Conservation (phyloP, 2,888 invertebrate genomes). For the Hermaeophaga mercurialis region DNA sequence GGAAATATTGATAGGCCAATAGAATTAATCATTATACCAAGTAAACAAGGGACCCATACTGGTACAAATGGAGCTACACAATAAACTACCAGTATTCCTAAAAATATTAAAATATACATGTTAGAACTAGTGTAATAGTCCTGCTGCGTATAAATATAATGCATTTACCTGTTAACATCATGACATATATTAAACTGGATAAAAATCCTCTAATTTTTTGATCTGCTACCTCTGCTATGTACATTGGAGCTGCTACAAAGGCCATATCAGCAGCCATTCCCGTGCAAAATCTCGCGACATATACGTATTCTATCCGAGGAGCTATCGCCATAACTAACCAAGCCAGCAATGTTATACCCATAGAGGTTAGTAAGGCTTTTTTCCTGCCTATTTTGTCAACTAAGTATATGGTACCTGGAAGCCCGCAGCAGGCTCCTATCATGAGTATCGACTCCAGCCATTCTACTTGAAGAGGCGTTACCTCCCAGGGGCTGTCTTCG, state of each 20-base stretch:
- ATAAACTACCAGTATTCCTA: conserved; percentile 50
- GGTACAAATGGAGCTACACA: conserved; percentile 51
- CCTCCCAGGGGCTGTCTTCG: conserved; percentile 45
- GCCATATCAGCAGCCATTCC: conserved; percentile 55
- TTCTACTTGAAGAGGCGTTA: conserved; percentile 45
- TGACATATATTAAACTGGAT: conserved; percentile 54
- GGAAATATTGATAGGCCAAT: conserved; percentile 50
- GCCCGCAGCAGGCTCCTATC: conserved; percentile 47
- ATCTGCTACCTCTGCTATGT: conserved; percentile 56
- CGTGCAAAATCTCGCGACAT: conserved; percentile 52
- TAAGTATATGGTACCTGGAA: conserved; percentile 51
- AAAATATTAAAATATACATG: too few relatives aligned
- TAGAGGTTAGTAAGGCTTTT: conserved; percentile 51
- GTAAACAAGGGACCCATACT: conserved; percentile 45
- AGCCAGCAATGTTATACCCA: conserved; percentile 47
- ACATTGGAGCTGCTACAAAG: conserved; percentile 57
- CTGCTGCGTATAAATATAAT: too few relatives aligned
- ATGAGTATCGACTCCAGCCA: conserved; percentile 50
- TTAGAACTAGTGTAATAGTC: too few relatives aligned
- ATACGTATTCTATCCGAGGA: conserved; percentile 48
- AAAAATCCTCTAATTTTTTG: conserved; percentile 55
- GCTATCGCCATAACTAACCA: conserved; percentile 53
- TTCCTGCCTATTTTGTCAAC: conserved; percentile 52
- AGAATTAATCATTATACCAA: conserved; percentile 42
- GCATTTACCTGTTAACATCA: conserved; percentile 52